These are phyloP conservation scores for Drosophila leonis DNA, from an alignment of 2,888 invertebrate genomes.

Conservation along the genomic window DNA sequence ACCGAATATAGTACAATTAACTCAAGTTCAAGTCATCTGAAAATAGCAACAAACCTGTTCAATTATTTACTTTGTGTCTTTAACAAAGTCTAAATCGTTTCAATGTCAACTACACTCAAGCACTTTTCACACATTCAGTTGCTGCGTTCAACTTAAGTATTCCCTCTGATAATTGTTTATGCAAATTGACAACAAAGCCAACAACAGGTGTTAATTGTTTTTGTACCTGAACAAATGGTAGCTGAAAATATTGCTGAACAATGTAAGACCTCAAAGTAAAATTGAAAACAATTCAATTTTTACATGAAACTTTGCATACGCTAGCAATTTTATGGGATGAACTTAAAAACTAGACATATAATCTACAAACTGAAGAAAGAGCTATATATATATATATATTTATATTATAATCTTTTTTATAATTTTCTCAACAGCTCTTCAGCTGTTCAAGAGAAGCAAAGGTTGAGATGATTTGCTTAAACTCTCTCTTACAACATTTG, in stretches of 20 bases:
- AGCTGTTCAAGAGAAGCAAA: too few species aligned
- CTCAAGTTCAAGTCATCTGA: not conserved
- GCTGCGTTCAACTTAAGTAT: not conserved
- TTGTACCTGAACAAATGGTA: not conserved
- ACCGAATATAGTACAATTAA: not conserved
- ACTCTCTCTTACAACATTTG: too few species aligned
- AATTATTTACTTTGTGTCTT: not conserved
- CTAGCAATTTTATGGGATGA: not conserved
- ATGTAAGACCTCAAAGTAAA: not conserved
- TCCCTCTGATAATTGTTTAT: constrained; percentile 29
- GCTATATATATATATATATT: too few species aligned
- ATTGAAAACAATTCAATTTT: not conserved
- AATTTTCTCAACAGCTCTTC: too few species aligned
- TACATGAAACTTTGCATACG: not conserved
- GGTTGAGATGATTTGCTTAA: too few species aligned
- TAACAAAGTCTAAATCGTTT: not conserved
- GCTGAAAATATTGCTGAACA: not conserved
- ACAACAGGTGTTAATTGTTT: constrained; percentile 1
- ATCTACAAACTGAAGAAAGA: too few species aligned
- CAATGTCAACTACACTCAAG: not conserved
- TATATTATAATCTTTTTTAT: too few species aligned
- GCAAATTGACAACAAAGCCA: constrained; percentile 15
- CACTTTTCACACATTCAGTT: not conserved
- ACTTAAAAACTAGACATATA: too few species aligned
- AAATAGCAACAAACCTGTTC: not conserved